These are phyloP conservation scores for Muscidifurax raptorellus DNA, from an alignment of 1,140 invertebrate genomes.

Conservation along the genomic window DNA sequence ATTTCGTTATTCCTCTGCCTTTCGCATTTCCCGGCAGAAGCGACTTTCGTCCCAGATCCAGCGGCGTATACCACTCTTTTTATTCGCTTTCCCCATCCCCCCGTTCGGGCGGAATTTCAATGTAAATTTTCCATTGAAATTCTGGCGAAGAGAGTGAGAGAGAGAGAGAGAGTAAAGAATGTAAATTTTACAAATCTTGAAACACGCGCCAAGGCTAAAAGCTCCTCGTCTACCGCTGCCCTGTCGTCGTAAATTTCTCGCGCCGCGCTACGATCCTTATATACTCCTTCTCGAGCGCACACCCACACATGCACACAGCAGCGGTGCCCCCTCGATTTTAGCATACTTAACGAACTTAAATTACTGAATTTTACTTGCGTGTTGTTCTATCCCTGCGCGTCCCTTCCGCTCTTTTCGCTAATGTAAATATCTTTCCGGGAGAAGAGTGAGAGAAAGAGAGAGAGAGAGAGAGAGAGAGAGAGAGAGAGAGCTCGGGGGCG, in stretches of 20 bases:
- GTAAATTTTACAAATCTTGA: constrained; percentile 49
- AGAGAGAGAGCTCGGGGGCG: neutral
- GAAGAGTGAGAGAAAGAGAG: neutral
- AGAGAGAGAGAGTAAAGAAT: constrained; percentile 29
- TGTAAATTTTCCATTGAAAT: constrained; percentile 45
- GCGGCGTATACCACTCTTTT: neutral
- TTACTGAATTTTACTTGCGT: constrained; percentile 31
- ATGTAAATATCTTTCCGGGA: constrained; percentile 37
- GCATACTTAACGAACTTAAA: constrained; percentile 49
- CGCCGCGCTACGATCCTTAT: neutral
- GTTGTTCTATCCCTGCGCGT: neutral
- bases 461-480: neutral
- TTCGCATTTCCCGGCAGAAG: constrained; percentile 28
- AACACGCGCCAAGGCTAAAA: constrained; percentile 28
- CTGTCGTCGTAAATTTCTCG: neutral
- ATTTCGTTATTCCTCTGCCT: constrained; percentile 21
- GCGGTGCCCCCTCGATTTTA: constrained; percentile 12
- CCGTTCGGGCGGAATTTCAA: constrained; percentile 22
- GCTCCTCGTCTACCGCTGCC: neutral
- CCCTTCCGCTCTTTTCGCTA: constrained; percentile 32
- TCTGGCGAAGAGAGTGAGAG: neutral
- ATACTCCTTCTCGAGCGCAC: neutral
- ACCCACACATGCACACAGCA: neutral
- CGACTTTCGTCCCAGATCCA: constrained; percentile 17
- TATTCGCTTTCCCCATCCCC: constrained; percentile 4